phyloP scores from a whole-genome alignment of 2,888 invertebrate genomes.

The Stramonita haemastoma region DNA sequence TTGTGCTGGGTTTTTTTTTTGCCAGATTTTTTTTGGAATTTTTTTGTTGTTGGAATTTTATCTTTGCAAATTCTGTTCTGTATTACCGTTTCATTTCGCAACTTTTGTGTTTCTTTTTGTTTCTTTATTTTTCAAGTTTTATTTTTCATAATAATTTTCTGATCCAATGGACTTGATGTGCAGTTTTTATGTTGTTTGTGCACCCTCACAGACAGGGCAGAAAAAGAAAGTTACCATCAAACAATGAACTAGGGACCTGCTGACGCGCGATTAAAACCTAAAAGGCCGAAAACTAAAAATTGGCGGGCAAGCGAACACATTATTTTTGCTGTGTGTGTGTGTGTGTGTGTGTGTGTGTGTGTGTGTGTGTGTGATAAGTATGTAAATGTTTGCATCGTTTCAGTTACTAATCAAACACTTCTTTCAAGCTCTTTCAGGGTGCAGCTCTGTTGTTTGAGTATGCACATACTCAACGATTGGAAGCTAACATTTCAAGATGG shows the following conservation, averaged over 20 bases:
- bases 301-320: constrained; percentile 26
- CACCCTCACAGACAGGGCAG: constrained; percentile 21
- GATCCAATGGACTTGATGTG: neutral
- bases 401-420: neutral
- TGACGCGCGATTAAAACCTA: neutral
- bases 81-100: neutral
- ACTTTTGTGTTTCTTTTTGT: neutral
- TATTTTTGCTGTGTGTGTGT: neutral
- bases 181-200: neutral
- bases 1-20: neutral
- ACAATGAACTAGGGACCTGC: neutral
- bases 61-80: neutral
- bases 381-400: neutral
- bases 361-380: neutral
- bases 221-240: neutral
- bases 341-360: neutral
- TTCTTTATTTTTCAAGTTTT: neutral
- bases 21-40: neutral
- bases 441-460: neutral
- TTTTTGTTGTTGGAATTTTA: neutral
- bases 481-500: neutral
- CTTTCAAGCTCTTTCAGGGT: neutral
- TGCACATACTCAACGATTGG: neutral
- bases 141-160: neutral
- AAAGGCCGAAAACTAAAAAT: neutral